phyloP scores from a whole-genome alignment of 2,797 vertebrate genomes.

The Rousettus madagascariensis region DNA sequence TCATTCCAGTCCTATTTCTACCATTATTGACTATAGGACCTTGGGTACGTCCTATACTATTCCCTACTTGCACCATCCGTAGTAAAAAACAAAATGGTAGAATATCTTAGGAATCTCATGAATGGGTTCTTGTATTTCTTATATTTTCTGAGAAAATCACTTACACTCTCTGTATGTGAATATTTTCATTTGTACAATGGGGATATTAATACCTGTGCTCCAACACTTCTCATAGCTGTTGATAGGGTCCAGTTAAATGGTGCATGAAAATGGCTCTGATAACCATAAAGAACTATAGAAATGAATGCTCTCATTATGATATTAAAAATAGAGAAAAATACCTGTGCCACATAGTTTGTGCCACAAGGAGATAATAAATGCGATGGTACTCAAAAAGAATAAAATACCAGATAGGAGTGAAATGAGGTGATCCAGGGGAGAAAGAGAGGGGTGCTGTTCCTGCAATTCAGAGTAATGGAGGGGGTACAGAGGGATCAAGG shows the following conservation, averaged over 20 bases:
- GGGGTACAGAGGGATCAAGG: accelerated
- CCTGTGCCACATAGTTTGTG: neutral
- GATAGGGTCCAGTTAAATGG: neutral
- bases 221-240: neutral
- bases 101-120: neutral
- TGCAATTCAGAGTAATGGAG: neutral
- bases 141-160: neutral
- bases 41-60: neutral
- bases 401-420: neutral
- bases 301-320: neutral
- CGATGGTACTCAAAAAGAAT: neutral
- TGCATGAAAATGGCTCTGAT: neutral
- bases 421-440: neutral
- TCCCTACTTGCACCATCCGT: neutral
- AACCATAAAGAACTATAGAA: neutral
- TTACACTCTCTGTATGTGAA: neutral
- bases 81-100: neutral
- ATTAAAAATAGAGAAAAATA: neutral
- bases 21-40: neutral
- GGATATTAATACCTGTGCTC: neutral
- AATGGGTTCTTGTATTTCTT: neutral
- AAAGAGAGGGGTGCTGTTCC: neutral
- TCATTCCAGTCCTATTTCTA: neutral
- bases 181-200: neutral
- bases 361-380: neutral